phyloP scores from a whole-genome alignment of 2,113 vertebrate genomes.

The Caranx melampygus region DNA sequence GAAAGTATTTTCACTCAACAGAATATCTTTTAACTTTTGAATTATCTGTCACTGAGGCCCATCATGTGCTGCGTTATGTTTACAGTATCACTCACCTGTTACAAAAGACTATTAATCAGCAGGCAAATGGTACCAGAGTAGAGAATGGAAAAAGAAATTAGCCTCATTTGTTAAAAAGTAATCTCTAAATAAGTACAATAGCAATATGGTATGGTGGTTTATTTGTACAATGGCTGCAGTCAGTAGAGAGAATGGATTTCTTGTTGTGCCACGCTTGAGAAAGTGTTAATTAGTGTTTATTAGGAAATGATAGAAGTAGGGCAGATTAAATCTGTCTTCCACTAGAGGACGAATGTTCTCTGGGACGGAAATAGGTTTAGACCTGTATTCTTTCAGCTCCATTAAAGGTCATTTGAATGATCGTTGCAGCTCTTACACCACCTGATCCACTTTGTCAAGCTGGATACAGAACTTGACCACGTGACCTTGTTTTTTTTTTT shows the following conservation, averaged over 20 bases:
- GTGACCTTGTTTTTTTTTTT: background rate
- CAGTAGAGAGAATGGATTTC: background rate
- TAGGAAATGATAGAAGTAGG: constrained; percentile 34
- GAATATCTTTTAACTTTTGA: background rate
- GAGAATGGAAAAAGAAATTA: background rate
- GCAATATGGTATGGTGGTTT: background rate
- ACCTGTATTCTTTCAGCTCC: constrained; percentile 1
- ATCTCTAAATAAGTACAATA: background rate
- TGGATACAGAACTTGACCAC: no score
- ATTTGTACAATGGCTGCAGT: background rate
- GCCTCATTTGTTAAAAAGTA: background rate
- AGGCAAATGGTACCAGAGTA: background rate
- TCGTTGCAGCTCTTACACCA: background rate
- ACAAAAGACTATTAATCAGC: background rate
- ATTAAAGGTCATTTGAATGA: constrained; percentile 17
- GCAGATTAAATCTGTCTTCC: constrained; percentile 40
- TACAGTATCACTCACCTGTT: background rate
- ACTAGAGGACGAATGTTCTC: constrained; percentile 12
- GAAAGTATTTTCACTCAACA: background rate
- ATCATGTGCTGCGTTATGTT: background rate
- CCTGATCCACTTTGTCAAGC: background rate
- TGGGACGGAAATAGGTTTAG: constrained; percentile 1
- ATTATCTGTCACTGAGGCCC: background rate
- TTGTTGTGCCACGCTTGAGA: constrained; percentile 25
- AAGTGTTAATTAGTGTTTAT: constrained; percentile 38